Evolutionary conservation across 2,888 invertebrate species (phyloP).

Genomic region (Anoplius nigerrimus): DNA sequence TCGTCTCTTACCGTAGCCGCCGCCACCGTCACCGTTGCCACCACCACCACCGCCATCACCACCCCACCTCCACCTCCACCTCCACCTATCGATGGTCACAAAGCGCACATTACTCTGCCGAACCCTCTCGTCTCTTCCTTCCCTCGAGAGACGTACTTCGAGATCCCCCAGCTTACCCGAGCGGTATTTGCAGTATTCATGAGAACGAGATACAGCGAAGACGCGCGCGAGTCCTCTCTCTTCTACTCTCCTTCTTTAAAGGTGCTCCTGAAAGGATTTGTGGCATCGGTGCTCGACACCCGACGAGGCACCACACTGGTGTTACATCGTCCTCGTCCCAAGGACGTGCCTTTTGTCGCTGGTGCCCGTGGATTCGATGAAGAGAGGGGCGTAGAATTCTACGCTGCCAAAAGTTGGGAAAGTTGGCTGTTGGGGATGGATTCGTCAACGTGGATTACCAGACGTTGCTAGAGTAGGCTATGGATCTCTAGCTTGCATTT

Average conservation of each 20-base stretch:
- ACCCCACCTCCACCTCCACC: constrained; percentile 1
- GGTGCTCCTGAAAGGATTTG: constrained; percentile 55
- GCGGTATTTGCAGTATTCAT: constrained; percentile 66
- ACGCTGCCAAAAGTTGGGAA: too few species aligned
- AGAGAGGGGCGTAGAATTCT: too few species aligned
- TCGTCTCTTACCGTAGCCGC: constrained; percentile 15
- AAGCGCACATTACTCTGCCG: constrained; percentile 39
- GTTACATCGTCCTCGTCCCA: constrained; percentile 35
- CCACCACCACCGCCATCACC: too few species aligned
- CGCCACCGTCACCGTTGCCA: too few species aligned
- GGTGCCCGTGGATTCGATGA: constrained; percentile 1
- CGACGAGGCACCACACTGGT: constrained; percentile 50
- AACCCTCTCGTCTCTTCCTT: constrained; percentile 16
- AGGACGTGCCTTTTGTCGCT: constrained; percentile 35
- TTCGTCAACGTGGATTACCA: too few species aligned
- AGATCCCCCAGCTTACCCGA: constrained; percentile 40
- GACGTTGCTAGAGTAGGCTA: too few species aligned
- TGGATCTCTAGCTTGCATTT: too few species aligned
- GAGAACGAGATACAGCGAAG: constrained; percentile 54
- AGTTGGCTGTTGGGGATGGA: too few species aligned
- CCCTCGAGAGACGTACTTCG: constrained; percentile 47
- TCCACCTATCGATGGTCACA: constrained; percentile 29
- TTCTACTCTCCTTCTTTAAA: constrained; percentile 31
- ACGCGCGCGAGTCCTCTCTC: constrained; percentile 38
- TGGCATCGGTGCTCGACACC: constrained; percentile 59